Conservation (phyloP, 2,797 vertebrate species). For the Pangasius larnaudii region DNA sequence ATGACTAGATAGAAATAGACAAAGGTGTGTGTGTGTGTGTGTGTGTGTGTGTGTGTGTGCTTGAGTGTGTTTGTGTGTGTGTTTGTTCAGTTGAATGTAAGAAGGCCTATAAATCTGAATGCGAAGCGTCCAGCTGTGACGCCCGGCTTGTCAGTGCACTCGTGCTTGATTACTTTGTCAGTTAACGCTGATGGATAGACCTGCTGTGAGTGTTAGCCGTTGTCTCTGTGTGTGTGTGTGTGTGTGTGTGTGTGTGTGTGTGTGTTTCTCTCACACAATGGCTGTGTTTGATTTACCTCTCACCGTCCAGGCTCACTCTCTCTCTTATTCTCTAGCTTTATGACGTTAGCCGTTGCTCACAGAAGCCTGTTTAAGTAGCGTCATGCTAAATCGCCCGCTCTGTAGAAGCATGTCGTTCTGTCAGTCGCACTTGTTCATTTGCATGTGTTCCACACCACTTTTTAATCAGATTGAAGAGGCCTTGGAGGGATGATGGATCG, state of each 20-base stretch:
- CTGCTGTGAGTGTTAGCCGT: constrained; percentile 2
- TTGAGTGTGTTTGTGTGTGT: background rate
- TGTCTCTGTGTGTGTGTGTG: background rate
- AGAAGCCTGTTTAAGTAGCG: background rate
- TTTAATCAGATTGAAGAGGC: constrained; percentile 75
- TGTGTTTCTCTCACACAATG: background rate
- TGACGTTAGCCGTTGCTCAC: constrained; percentile 1
- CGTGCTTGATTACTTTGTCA: constrained; percentile 47
- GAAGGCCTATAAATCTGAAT: constrained; percentile 16
- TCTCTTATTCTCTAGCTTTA: constrained; percentile 14
- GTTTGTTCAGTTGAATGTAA: constrained; percentile 11
- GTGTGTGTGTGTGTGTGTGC: background rate
- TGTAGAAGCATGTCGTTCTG: constrained; percentile 16
- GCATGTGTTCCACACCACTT: constrained; percentile 70
- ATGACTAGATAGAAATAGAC: background rate
- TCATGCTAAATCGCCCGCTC: constrained; percentile 3
- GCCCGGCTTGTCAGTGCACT: constrained; percentile 19
- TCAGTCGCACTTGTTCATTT: constrained; percentile 64
- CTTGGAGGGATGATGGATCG: constrained; percentile 77
- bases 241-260: constrained; percentile 13
- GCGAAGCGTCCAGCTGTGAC: constrained; percentile 23
- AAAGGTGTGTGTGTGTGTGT: background rate
- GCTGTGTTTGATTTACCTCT: constrained; percentile 34
- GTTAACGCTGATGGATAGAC: constrained; percentile 37
- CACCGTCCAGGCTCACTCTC: background rate